A percentile compares a stretch with the other conserved stretches of the same genome.
Conservation (phyloP, 2,113 vertebrate species). For the Alethe diademata region DNA sequence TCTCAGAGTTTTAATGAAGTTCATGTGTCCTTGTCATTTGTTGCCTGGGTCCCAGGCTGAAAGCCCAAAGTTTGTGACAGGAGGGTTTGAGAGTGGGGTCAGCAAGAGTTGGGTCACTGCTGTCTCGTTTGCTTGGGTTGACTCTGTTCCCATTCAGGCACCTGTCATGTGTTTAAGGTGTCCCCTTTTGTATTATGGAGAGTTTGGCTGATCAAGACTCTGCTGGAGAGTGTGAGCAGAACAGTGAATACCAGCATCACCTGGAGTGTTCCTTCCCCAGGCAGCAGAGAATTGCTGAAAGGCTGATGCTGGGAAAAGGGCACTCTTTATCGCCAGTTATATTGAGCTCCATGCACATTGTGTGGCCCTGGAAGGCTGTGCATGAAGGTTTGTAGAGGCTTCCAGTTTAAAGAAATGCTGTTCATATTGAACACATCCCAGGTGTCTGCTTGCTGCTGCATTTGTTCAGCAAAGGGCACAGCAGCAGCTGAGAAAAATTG, state of each 20-base stretch:
- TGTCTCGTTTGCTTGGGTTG: neutral
- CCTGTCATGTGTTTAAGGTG: rapidly evolving
- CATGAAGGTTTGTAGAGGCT: neutral
- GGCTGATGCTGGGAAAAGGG: neutral
- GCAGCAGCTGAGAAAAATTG: neutral
- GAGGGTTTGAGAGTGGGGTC: neutral
- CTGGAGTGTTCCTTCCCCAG: neutral
- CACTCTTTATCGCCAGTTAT: neutral
- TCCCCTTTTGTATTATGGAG: neutral
- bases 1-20: neutral
- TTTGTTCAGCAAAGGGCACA: neutral
- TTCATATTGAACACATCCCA: neutral
- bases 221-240: neutral
- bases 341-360: rapidly evolving
- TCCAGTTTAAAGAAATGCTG: neutral
- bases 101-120: neutral
- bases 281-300: neutral
- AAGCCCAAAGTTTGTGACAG: neutral
- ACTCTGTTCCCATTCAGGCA: neutral
- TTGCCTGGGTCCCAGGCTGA: neutral
- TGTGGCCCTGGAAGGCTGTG: neutral
- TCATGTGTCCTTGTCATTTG: neutral
- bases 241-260: neutral
- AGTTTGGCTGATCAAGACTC: neutral
- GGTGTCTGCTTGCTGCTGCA: neutral